Conservation (phyloP, 2,888 invertebrate genomes). For the Cantharis rustica region DNA sequence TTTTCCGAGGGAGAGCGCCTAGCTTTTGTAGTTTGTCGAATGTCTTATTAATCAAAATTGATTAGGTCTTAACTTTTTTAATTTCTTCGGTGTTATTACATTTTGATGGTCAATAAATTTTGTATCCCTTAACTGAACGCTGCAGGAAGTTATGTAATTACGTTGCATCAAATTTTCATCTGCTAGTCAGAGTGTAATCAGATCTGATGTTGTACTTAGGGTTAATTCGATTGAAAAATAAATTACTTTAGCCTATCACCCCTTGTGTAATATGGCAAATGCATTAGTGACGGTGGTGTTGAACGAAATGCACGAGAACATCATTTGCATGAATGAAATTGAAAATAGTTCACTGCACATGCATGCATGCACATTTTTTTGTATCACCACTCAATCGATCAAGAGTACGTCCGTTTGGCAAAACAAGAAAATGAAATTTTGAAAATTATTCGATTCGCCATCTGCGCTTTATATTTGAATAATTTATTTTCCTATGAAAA, state of each 20-base stretch:
- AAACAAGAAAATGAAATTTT: background rate
- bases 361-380: background rate
- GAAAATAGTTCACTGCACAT: background rate
- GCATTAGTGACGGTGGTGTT: slow-evolving; percentile 25
- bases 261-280: slow-evolving; percentile 19
- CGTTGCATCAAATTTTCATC: slow-evolving; percentile 27
- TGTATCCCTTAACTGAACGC: slow-evolving; percentile 5
- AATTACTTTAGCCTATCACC: slow-evolving; percentile 35
- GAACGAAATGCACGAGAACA: slow-evolving; percentile 13
- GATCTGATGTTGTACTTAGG: slow-evolving; percentile 34
- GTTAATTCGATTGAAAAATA: slow-evolving; percentile 39
- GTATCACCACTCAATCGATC: background rate
- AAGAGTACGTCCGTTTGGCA: background rate
- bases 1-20: background rate
- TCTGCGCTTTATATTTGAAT: background rate
- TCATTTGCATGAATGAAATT: slow-evolving; percentile 23
- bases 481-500: slow-evolving; percentile 8
- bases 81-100: background rate
- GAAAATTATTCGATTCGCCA: background rate
- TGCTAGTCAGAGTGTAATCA: slow-evolving; percentile 27
- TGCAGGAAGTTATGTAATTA: slow-evolving; percentile 23
- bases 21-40: background rate
- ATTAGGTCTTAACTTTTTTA: background rate
- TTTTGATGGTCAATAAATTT: slow-evolving; percentile 5
- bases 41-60: background rate